Evolutionary conservation across 1,140 invertebrate genomes (phyloP).

Genomic region (Probaryconus sp.): DNA sequence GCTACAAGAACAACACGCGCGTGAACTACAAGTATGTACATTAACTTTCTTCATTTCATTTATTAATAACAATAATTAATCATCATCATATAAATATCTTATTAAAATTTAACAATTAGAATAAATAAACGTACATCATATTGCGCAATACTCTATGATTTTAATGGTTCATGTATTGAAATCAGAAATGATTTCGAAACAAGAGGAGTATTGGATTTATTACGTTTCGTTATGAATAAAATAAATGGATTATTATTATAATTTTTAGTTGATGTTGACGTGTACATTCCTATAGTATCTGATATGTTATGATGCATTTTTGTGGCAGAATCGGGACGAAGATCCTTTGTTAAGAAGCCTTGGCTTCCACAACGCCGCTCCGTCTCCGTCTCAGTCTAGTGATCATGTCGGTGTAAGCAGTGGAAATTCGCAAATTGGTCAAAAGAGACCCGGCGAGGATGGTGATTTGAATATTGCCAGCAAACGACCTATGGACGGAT

Average conservation of each 20-base stretch:
- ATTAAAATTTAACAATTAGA: too few species aligned
- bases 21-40: slow-evolving; percentile 14
- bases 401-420: slow-evolving; percentile 67
- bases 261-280: too few species aligned
- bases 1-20: slow-evolving; percentile 68
- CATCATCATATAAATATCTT: not conserved
- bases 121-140: too few species aligned
- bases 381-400: slow-evolving; percentile 75
- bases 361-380: slow-evolving; percentile 80
- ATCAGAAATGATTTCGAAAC: too few species aligned
- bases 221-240: too few species aligned
- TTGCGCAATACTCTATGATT: too few species aligned
- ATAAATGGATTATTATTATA: too few species aligned
- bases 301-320: too few species aligned
- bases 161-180: too few species aligned
- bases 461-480: slow-evolving; percentile 80
- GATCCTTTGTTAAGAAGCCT: slow-evolving; percentile 81
- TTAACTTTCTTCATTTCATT: too few species aligned
- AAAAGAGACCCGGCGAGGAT: slow-evolving; percentile 85
- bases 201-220: not conserved
- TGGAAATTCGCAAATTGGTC: slow-evolving; percentile 77
- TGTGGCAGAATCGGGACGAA: slow-evolving; percentile 74
- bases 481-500: slow-evolving; percentile 79
- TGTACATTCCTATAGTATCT: too few species aligned
- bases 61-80: too few species aligned